A percentile compares a stretch with the other conserved stretches of the same genome.
phyloP scores from a whole-genome alignment of 2,888 invertebrate species.

The Lissonota sp. region DNA sequence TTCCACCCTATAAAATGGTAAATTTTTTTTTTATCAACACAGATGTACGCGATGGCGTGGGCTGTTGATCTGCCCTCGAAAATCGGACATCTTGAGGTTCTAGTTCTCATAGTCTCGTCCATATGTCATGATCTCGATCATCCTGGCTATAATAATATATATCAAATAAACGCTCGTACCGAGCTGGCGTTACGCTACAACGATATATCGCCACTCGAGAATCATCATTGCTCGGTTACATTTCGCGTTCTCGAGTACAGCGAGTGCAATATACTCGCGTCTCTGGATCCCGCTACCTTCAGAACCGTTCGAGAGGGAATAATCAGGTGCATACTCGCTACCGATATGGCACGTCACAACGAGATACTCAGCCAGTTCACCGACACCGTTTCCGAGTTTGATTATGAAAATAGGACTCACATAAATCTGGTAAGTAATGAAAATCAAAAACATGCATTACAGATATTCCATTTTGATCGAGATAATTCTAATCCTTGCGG shows the following conservation, averaged over 20 bases:
- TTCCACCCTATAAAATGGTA: too few relatives aligned
- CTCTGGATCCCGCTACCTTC: conserved; percentile 87
- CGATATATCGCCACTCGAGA: conserved; percentile 93
- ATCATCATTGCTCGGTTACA: conserved; percentile 94
- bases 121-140: conserved; percentile 93
- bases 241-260: conserved; percentile 92
- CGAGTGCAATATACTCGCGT: conserved; percentile 92
- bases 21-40: conserved; percentile 67
- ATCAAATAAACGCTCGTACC: conserved; percentile 93
- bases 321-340: conserved; percentile 91
- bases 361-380: conserved; percentile 90
- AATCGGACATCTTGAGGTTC: conserved; percentile 90
- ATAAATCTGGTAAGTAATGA: conserved; percentile 87
- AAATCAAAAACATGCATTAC: not conserved
- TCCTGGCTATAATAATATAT: conserved; percentile 92
- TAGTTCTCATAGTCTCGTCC: conserved; percentile 91
- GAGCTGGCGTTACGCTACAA: conserved; percentile 93
- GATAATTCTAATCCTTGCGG: too few relatives aligned
- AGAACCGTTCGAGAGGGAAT: conserved; percentile 91
- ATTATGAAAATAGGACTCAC: conserved; percentile 89
- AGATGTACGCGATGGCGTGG: conserved; percentile 94
- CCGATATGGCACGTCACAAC: conserved; percentile 92
- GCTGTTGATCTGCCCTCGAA: conserved; percentile 89
- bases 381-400: conserved; percentile 88
- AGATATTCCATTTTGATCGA: not conserved